Evolutionary conservation across 2,113 vertebrate species (phyloP).

Genomic region (Phodopus roborovskii): DNA sequence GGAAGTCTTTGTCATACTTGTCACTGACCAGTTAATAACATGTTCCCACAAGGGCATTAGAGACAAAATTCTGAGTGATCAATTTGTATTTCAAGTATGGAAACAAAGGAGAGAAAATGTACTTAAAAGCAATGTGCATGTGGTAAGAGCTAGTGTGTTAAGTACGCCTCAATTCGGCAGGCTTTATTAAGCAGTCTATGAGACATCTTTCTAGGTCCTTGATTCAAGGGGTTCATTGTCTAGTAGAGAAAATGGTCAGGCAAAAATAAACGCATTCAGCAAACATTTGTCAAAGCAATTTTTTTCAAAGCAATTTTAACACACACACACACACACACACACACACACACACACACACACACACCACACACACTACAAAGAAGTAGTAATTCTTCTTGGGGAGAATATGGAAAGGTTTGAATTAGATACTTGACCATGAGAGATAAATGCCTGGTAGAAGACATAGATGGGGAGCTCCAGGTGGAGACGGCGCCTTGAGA

Average conservation of each 20-base stretch:
- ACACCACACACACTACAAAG: not conserved
- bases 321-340: no score
- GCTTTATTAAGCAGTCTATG: not conserved
- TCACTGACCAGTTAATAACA: conserved; percentile 87
- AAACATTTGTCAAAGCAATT: conserved; percentile 60
- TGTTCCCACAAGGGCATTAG: conserved; percentile 85
- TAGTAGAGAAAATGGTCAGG: not conserved
- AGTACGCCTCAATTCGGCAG: not conserved
- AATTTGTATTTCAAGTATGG: conserved; percentile 83
- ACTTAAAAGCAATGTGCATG: conserved; percentile 1
- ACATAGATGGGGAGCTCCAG: not conserved
- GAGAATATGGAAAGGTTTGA: not conserved
- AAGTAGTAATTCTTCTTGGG: not conserved
- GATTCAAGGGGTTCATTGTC: conserved; percentile 32
- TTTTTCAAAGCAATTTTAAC: conserved; percentile 53
- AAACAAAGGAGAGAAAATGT: conserved; percentile 68
- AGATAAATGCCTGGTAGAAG: not conserved
- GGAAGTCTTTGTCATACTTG: conserved; percentile 85
- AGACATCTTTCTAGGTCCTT: not conserved
- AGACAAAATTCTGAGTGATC: conserved; percentile 84
- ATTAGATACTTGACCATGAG: not conserved
- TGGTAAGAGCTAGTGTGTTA: conserved; percentile 23
- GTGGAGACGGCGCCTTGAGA: not conserved
- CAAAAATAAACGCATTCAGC: conserved; percentile 24
- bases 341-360: not conserved